Percentiles rank a stretch among this genome's conserved stretches.
These are phyloP conservation scores for Artibeus lituratus DNA, from an alignment of 2,797 vertebrate species.

Conservation along the genomic window DNA sequence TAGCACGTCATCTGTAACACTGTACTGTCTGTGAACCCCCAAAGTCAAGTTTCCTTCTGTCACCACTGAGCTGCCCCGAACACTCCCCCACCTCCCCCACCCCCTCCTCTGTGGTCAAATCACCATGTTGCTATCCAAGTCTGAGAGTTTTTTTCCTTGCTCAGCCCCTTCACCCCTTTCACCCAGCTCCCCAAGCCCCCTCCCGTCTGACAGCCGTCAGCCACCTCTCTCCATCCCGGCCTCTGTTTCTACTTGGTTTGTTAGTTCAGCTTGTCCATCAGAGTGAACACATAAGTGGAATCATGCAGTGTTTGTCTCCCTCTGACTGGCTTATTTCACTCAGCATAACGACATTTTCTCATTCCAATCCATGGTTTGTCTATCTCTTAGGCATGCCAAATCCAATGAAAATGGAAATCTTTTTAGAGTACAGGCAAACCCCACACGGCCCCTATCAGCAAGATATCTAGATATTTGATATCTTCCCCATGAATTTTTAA, in stretches of 20 bases:
- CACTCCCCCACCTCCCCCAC: neutral
- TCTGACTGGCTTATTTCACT: neutral
- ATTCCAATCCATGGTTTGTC: slow-evolving; percentile 23
- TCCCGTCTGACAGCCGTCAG: neutral
- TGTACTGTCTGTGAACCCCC: neutral
- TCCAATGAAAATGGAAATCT: neutral
- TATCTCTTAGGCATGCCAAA: neutral
- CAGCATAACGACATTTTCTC: neutral
- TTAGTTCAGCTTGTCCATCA: neutral
- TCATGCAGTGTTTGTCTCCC: neutral
- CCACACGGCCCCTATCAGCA: neutral
- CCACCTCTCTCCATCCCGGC: neutral
- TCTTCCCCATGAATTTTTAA: neutral
- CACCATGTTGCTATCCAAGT: too few relatives aligned
- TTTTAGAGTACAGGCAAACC: neutral
- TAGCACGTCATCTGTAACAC: fast-evolving
- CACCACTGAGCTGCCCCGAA: neutral
- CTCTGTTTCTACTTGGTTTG: neutral
- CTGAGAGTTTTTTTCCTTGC: neutral
- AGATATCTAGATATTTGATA: neutral
- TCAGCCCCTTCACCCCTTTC: neutral
- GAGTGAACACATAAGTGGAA: neutral
- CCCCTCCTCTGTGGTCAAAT: neutral
- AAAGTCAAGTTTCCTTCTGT: neutral
- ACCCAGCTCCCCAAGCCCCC: neutral